Base-by-base conservation (phyloP, 2,113 vertebrate genomes). In the Gorsachius goisagi region DNA sequence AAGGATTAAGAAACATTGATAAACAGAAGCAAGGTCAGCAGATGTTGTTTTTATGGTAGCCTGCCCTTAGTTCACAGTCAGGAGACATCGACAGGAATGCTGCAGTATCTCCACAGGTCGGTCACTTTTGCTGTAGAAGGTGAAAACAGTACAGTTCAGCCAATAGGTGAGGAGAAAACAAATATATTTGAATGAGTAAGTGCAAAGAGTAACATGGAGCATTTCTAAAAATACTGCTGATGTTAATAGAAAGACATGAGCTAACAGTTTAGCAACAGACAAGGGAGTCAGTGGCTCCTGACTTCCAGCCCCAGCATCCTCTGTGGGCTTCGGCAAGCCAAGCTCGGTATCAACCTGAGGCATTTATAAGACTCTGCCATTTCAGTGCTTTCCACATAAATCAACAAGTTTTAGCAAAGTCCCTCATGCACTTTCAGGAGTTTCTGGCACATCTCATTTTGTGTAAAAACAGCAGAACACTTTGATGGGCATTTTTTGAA, bases 161-260 rank as follows among this genome's bases (percentile, higher is more conserved):
- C 47, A 79, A 27, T 5, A 88, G 26, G 37, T 88, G 45, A 77
- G 88, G 59, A 73, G 33, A 91, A 91, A 90, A 59, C 26, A 86
- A 90, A 44, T 63, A 23, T 9, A 16, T 90, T 77, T 84, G 64
- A 90, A 71, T 28, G 11, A 11, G 8, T 64, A 74, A 89, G 47
- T 71, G 32, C 88, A 80, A 94, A 84, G 47, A 89, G 60, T 86
- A 88, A 60, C 47, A 75, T 4, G 11, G 15, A 59, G 9, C 37
- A 22, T 56, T 88, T 94, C 91, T 95, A 95, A 95, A 97, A 93
- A 95, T 94, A 93, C 37, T 63, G 21, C 45, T 0, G 2, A 84
- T 2, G 1, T 56, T 88, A 89, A 95, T 63, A 94, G 88, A 86
- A 94, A 86, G 56, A 45, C 56, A 74, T 84, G 88, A 97, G 83